Conservation (phyloP, 2,888 invertebrate genomes). For the Anagyrus pseudococci region DNA sequence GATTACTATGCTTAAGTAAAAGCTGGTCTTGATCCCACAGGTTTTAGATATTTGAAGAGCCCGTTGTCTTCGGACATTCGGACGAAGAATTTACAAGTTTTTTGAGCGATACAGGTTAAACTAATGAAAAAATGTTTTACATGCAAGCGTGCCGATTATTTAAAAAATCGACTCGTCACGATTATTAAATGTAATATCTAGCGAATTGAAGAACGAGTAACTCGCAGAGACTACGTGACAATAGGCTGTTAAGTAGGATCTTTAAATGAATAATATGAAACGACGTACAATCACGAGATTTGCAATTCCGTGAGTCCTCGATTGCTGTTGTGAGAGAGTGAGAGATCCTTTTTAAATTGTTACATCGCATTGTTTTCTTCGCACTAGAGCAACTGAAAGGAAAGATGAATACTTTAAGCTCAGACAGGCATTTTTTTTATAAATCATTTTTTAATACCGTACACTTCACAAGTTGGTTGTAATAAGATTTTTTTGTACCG, state of each 20-base stretch:
- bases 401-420: no score
- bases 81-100: constrained; percentile 26
- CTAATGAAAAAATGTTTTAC: constrained; percentile 21
- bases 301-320: constrained; percentile 29
- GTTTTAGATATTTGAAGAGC: constrained; percentile 24
- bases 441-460: constrained; percentile 23
- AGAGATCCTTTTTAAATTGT: constrained; percentile 26
- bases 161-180: constrained; percentile 4
- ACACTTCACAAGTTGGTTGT: constrained; percentile 14
- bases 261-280: constrained; percentile 21
- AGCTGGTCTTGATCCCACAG: constrained; percentile 25
- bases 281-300: constrained; percentile 35
- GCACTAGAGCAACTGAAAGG: constrained; percentile 15
- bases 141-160: constrained; percentile 10
- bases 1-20: constrained; percentile 15
- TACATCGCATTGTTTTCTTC: constrained; percentile 23
- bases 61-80: constrained; percentile 12
- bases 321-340: constrained; percentile 24
- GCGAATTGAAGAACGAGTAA: constrained; percentile 17
- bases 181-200: constrained; percentile 25
- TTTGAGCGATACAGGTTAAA: constrained; percentile 36
- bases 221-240: constrained; percentile 25
- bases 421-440: constrained; percentile 24
- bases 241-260: constrained; percentile 34
- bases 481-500: constrained; percentile 15